Evolutionary conservation across 2,888 invertebrate genomes (phyloP).

Genomic region (Conistra vaccinii): DNA sequence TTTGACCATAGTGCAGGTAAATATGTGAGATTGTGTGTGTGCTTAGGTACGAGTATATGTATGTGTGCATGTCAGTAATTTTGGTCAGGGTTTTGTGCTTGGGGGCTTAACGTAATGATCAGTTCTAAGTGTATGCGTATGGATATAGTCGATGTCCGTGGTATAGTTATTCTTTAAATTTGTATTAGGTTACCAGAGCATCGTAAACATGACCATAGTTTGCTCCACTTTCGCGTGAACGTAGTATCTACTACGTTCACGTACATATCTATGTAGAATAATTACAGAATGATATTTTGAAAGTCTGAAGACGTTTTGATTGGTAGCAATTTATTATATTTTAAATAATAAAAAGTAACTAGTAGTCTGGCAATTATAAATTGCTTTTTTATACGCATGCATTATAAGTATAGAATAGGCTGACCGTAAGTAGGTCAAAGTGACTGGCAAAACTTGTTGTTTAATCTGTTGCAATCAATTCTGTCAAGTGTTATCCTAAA

Average conservation of each 20-base stretch:
- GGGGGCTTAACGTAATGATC: slow-evolving; percentile 68
- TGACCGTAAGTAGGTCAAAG: slow-evolving; percentile 59
- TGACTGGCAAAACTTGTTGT: slow-evolving; percentile 59
- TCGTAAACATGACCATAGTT: not conserved
- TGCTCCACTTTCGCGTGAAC: slow-evolving; percentile 26
- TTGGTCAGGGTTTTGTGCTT: slow-evolving; percentile 68
- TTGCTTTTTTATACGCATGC: slow-evolving; percentile 48
- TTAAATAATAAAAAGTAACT: slow-evolving; percentile 26
- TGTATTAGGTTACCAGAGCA: slow-evolving; percentile 52
- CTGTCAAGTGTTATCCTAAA: slow-evolving; percentile 67
- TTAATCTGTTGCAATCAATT: slow-evolving; percentile 68
- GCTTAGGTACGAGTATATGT: slow-evolving; percentile 45
- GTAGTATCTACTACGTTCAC: too few species aligned
- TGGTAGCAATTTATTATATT: slow-evolving; percentile 37
- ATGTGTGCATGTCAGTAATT: slow-evolving; percentile 65
- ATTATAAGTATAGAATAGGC: slow-evolving; percentile 47
- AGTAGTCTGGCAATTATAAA: slow-evolving; percentile 34
- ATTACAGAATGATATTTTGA: slow-evolving; percentile 30
- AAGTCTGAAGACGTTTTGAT: slow-evolving; percentile 42
- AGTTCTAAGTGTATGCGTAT: slow-evolving; percentile 46
- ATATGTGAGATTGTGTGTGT: slow-evolving; percentile 59
- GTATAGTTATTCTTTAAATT: slow-evolving; percentile 36
- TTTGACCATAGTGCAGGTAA: slow-evolving; percentile 74
- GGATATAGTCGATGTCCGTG: not conserved
- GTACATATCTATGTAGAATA: not conserved